Percentiles rank a stretch among this genome's conserved stretches.
phyloP scores from a whole-genome alignment of 2,113 vertebrate species.

The Crotalus tigris region DNA sequence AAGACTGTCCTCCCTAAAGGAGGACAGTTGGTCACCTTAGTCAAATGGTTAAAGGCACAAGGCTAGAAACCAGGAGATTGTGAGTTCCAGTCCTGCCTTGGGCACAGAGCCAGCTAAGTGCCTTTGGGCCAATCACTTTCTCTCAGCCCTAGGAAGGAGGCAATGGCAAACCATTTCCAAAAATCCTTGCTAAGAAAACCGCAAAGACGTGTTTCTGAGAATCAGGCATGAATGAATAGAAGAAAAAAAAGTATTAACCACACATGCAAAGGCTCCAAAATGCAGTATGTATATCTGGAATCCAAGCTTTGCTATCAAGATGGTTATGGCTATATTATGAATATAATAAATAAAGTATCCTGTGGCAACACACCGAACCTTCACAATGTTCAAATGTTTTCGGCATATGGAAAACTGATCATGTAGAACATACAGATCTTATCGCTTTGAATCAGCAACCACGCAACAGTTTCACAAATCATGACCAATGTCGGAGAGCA shows the following conservation, averaged over 20 bases:
- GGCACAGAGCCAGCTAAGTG: neutral
- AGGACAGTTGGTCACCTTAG: too few relatives aligned
- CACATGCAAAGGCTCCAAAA: neutral
- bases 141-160: neutral
- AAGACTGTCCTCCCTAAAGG: too few relatives aligned
- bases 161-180: neutral
- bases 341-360: neutral
- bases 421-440: neutral
- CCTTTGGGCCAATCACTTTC: neutral
- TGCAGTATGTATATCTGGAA: neutral
- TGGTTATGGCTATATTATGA: neutral
- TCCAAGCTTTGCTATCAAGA: neutral
- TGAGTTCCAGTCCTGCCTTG: neutral
- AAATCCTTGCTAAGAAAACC: neutral
- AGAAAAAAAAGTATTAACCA: neutral
- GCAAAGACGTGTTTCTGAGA: neutral
- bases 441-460: neutral
- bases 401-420: neutral
- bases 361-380: neutral
- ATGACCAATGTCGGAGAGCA: neutral
- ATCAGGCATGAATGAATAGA: neutral
- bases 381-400: neutral
- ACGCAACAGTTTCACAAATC: neutral
- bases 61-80: neutral
- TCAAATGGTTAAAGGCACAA: neutral